phyloP scores from a whole-genome alignment of 2,797 vertebrate species.

The Lophius americanus region DNA sequence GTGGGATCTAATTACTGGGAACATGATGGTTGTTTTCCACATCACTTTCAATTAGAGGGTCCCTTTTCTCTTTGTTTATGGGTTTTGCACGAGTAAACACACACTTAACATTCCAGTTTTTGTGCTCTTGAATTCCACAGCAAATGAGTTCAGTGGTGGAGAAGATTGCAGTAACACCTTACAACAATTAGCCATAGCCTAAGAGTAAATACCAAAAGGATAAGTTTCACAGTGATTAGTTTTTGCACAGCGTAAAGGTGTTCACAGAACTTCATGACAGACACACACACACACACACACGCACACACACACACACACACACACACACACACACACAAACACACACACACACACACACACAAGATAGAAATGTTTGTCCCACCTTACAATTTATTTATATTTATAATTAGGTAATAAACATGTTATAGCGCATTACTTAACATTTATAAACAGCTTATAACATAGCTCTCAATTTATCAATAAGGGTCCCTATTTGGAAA shows the following conservation, averaged over 20 bases:
- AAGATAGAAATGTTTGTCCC: no score
- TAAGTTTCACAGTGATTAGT: constrained; percentile 3
- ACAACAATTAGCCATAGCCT: neutral
- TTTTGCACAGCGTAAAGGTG: constrained; percentile 9
- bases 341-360: no score
- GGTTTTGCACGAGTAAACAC: constrained; percentile 33
- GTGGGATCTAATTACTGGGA: constrained; percentile 57
- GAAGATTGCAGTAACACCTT: neutral
- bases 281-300: no score
- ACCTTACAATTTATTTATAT: no score
- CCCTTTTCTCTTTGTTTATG: constrained; percentile 43
- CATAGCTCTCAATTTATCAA: no score
- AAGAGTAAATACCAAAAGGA: neutral
- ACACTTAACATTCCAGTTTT: constrained; percentile 45
- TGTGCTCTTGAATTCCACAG: constrained; percentile 11
- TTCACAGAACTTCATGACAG: neutral
- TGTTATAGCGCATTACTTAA: no score
- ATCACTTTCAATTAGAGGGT: constrained; percentile 50
- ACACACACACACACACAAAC: no score
- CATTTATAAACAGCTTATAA: no score
- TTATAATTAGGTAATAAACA: no score
- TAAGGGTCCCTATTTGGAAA: no score
- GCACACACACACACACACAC: no score
- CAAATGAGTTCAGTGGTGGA: neutral
- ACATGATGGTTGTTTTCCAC: constrained; percentile 43